These are phyloP conservation scores for Meloidogyne chitwoodi DNA, from an alignment of 1,140 invertebrate genomes.

Conservation along the genomic window DNA sequence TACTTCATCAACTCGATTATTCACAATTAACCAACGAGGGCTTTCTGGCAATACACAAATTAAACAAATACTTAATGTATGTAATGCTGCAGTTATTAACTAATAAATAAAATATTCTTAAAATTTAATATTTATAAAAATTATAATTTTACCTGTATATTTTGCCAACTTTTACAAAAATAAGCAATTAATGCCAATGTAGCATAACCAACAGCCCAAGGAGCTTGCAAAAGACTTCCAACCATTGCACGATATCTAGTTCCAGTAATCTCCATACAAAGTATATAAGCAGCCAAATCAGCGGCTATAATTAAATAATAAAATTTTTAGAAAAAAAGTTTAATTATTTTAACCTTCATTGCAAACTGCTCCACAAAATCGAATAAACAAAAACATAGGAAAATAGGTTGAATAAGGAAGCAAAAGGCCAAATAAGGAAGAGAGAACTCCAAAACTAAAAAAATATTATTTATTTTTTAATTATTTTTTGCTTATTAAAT, in stretches of 20 bases:
- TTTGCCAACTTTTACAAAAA: conserved; percentile 55
- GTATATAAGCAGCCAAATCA: conserved; percentile 50
- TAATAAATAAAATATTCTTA: conserved; percentile 26
- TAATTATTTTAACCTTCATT: conserved; percentile 40
- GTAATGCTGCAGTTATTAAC: conserved; percentile 52
- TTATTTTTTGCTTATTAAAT: too few relatives aligned
- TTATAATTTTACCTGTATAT: conserved; percentile 41
- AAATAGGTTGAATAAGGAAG: conserved; percentile 58
- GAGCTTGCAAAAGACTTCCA: conserved; percentile 54
- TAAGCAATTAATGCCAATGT: conserved; percentile 56
- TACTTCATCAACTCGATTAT: conserved; percentile 48
- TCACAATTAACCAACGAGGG: conserved; percentile 58
- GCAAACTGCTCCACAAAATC: conserved; percentile 57
- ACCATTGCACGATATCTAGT: conserved; percentile 57
- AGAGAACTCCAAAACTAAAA: conserved; percentile 57
- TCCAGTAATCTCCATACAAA: conserved; percentile 58
- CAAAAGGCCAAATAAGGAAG: conserved; percentile 55
- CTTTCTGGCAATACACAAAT: conserved; percentile 57
- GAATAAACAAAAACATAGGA: conserved; percentile 58
- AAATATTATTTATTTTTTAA: conserved; percentile 56
- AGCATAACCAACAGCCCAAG: conserved; percentile 58
- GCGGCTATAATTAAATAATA: conserved; percentile 35
- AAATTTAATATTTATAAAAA: neutral
- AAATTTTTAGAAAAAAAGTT: neutral
- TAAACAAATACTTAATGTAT: conserved; percentile 49